Percentiles rank a stretch among this genome's conserved stretches.
Evolutionary conservation across 1,140 invertebrate genomes (phyloP).

Genomic region (Orius laevigatus): DNA sequence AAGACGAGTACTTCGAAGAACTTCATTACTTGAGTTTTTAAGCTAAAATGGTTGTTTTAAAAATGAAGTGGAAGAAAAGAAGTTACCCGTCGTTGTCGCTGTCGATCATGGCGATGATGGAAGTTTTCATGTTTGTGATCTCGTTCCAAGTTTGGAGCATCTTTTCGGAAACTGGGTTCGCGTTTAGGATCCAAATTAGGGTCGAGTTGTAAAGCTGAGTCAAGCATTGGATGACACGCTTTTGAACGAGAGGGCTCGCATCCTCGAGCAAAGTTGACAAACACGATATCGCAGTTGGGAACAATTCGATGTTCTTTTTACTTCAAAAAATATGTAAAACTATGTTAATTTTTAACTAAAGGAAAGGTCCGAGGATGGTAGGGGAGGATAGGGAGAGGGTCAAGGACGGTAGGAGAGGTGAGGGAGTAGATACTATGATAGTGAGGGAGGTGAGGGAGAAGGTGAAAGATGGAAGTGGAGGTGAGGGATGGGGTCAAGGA

Average conservation of each 20-base stretch:
- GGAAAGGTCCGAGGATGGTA: too few relatives aligned
- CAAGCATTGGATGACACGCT: constrained; percentile 78
- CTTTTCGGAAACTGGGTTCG: constrained; percentile 47
- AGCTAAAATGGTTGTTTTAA: constrained; percentile 31
- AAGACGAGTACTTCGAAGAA: constrained; percentile 88
- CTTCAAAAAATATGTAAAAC: constrained; percentile 34
- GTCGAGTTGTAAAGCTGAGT: constrained; percentile 68
- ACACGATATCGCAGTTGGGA: constrained; percentile 65
- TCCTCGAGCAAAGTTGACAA: constrained; percentile 66
- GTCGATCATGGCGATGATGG: constrained; percentile 81
- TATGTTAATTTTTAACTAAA: constrained; percentile 12
- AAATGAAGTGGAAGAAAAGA: too few relatives aligned
- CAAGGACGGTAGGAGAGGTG: too few relatives aligned
- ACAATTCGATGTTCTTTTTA: constrained; percentile 61
- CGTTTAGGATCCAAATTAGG: constrained; percentile 67
- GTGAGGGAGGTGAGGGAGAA: too few relatives aligned
- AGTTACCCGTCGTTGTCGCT: constrained; percentile 89
- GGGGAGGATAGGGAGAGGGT: too few relatives aligned
- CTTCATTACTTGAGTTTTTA: constrained; percentile 87
- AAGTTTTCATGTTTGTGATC: constrained; percentile 60
- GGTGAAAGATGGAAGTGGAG: too few relatives aligned
- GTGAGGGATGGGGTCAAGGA: too few relatives aligned
- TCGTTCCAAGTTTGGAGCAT: constrained; percentile 78
- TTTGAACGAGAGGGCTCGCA: constrained; percentile 69
- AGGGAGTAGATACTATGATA: too few relatives aligned